phyloP scores from a whole-genome alignment of 2,888 invertebrate genomes.

The Aphrophora alni region DNA sequence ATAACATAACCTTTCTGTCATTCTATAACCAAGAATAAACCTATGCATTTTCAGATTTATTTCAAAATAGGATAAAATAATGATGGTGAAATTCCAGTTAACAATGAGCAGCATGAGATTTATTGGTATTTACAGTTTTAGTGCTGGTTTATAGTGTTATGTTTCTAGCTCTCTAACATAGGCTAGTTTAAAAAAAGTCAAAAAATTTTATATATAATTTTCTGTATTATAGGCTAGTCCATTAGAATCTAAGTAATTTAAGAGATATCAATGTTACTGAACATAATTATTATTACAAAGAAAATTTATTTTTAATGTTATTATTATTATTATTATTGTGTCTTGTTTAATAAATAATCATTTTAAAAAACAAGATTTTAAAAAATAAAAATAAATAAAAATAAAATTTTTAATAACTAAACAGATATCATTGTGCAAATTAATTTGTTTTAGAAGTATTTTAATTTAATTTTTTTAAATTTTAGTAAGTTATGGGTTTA shows the following conservation, averaged over 20 bases:
- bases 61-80: background rate
- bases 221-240: slow-evolving; percentile 3
- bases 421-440: background rate
- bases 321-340: background rate
- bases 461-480: background rate
- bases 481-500: background rate
- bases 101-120: background rate
- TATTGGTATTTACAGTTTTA: background rate
- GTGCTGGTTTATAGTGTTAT: background rate
- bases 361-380: no score
- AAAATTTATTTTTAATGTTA: background rate
- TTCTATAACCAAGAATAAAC: background rate
- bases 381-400: no score
- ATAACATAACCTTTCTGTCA: background rate
- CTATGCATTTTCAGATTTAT: background rate
- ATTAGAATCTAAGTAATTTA: background rate
- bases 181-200: background rate
- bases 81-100: background rate
- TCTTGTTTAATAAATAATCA: background rate
- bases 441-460: background rate
- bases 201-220: background rate
- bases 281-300: background rate
- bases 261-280: background rate
- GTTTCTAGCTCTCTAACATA: background rate
- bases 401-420: background rate